These are phyloP conservation scores for Morus bassanus DNA, from an alignment of 2,797 vertebrate genomes.

Conservation along the genomic window DNA sequence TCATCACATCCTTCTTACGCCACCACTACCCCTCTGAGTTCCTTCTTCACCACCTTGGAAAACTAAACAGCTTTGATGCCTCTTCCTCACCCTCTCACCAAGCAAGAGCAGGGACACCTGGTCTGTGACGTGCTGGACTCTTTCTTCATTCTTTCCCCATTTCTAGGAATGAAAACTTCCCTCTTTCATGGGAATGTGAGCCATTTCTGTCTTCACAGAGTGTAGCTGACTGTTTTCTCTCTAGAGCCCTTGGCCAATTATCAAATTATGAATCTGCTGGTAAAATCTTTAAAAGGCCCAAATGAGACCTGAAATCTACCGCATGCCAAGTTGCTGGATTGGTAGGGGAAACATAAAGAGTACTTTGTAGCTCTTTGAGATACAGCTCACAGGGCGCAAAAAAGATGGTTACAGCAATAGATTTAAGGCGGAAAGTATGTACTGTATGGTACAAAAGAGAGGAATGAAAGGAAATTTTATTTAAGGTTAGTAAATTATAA, in stretches of 20 bases:
- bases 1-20: not conserved
- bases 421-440: not conserved
- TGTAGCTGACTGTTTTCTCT: not conserved
- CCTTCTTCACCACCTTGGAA: not conserved
- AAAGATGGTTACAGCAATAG: not conserved
- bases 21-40: not conserved
- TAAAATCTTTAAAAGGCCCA: slow-evolving; percentile 44
- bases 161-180: not conserved
- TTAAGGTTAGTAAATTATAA: not conserved
- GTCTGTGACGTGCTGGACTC: not conserved
- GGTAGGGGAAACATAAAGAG: slow-evolving; percentile 23
- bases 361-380: slow-evolving; percentile 2
- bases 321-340: not conserved
- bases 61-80: not conserved
- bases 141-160: not conserved
- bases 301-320: not conserved
- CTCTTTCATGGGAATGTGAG: not conserved
- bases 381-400: not conserved
- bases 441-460: not conserved
- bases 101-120: not conserved
- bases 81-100: not conserved
- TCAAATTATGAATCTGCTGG: not conserved
- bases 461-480: not conserved
- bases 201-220: not conserved
- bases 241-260: slow-evolving; percentile 30